Evolutionary conservation across 2,113 vertebrate species (phyloP), one percentile per base, ranked within the genome.

Genomic region (Agelaius tricolor): DNA sequence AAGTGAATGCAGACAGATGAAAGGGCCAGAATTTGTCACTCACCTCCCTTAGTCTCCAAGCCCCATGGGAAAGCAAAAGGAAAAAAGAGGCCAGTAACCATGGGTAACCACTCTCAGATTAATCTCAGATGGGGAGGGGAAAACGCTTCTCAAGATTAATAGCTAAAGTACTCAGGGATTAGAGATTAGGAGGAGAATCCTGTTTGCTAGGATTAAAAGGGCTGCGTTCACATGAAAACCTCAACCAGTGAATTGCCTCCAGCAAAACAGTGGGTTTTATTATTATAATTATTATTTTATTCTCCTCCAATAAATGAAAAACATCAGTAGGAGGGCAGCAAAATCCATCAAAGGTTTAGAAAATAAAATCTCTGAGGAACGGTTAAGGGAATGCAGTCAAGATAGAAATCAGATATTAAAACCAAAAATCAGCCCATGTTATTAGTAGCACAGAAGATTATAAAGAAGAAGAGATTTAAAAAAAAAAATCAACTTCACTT

Each of bases 271-370:
- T 57, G 41, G 84, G 46, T 1, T 91, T 96, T 92, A 96, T 89
- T 96, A 90, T 94, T 94, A 96, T 80, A 92, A 95, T 95, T 89
- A 94, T 93, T 97, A 92, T 93, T 96, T 94, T 89, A 80, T 90
- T 95, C 91, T 95, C 68, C 57, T 75, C 52, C 95, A 95, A 89
- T 67, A 91, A 88, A 93, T 85, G 79, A 89, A 95, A 95, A 87
- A 87, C 84, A 92, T 89, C 95, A 96, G 95, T 79, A 86, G 94
- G 94, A 90, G 87, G 77, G 87, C 76, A 96, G 91, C 16, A 94
- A 96, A 97, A 96, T 84, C 90, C 95, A 93, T 94, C 96, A 96
- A 96, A 92, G 90, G 62, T 95, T 95, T 96, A 91, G 77, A 94
- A 95, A 95, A 95, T 46, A 93, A 93, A 95, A 93, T 82, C 86